Evolutionary conservation across 92 coral and sea anemone species (phyloP).

Genomic region (Nematostella vectensis): DNA sequence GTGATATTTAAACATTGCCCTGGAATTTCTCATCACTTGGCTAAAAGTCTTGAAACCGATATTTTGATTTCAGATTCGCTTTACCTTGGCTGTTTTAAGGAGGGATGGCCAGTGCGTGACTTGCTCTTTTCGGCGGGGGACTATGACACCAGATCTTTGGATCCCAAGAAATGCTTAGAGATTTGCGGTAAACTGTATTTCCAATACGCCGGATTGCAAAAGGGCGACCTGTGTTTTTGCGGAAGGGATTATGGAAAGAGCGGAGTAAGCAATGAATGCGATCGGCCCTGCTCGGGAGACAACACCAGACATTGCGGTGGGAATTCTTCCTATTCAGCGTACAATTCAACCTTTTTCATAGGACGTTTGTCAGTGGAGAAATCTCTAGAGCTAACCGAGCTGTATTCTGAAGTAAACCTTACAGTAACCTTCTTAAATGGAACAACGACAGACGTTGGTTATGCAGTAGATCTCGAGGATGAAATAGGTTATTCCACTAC

Average conservation of each 20-base stretch:
- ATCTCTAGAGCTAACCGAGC: constrained; percentile 7
- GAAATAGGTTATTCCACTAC: constrained; percentile 33
- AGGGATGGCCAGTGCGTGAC: constrained; percentile 30
- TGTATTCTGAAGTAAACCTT: constrained; percentile 30
- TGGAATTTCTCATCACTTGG: too few species aligned
- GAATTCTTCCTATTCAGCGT: constrained; percentile 39
- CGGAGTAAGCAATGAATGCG: constrained; percentile 27
- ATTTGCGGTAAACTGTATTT: constrained; percentile 47
- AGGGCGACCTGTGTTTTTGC: constrained; percentile 71
- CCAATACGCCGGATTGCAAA: constrained; percentile 65
- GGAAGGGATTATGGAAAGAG: constrained; percentile 32
- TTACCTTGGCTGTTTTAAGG: constrained; percentile 64
- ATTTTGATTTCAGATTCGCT: constrained; percentile 46
- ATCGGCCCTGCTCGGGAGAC: constrained; percentile 61
- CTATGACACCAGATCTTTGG: constrained; percentile 32
- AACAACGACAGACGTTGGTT: constrained; percentile 14
- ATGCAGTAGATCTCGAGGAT: constrained; percentile 34
- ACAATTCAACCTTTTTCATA: constrained; percentile 47
- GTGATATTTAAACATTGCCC: too few species aligned
- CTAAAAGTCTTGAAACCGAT: too few species aligned
- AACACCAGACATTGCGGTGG: constrained; percentile 57
- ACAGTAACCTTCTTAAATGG: constrained; percentile 35
- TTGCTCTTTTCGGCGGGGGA: constrained; percentile 66
- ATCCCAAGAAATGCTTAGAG: constrained; percentile 46
- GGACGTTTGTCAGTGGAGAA: constrained; percentile 26